A percentile compares a stretch with the other conserved stretches of the same genome.
These are phyloP conservation scores for Amblyopsis hoosieri DNA, from an alignment of 2,797 vertebrate genomes.

Conservation along the genomic window DNA sequence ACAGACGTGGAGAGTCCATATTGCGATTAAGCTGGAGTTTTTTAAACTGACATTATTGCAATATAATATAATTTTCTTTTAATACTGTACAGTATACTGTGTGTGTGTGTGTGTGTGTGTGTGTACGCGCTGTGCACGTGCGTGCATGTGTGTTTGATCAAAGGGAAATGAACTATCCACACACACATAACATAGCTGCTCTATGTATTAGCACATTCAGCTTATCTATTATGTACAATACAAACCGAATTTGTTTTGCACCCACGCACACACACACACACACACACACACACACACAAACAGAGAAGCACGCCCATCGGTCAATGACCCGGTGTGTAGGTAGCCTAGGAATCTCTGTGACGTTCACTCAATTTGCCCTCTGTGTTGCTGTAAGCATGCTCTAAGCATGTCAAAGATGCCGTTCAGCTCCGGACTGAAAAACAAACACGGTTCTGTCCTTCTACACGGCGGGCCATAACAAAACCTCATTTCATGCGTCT, in stretches of 20 bases:
- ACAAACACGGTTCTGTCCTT: constrained; percentile 66
- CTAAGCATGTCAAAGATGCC: constrained; percentile 69
- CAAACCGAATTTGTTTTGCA: constrained; percentile 26
- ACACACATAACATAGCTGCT: constrained; percentile 36
- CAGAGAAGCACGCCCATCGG: constrained; percentile 31
- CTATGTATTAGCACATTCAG: constrained; percentile 40
- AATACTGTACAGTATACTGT: not conserved
- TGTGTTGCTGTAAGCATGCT: constrained; percentile 72
- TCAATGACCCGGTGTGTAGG: constrained; percentile 69
- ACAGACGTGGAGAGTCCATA: constrained; percentile 42
- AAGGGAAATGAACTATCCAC: constrained; percentile 13
- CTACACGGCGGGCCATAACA: constrained; percentile 33
- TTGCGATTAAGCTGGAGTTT: constrained; percentile 36
- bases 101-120: constrained; percentile 17
- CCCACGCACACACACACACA: constrained; percentile 38
- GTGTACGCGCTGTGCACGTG: constrained; percentile 1
- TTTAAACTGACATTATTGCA: constrained; percentile 26
- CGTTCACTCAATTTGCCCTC: constrained; percentile 74
- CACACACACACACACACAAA: constrained; percentile 8
- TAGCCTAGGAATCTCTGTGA: constrained; percentile 71
- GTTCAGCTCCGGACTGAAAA: constrained; percentile 49
- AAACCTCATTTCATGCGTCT: constrained; percentile 37
- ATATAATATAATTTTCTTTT: too few species aligned
- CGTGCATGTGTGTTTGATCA: constrained; percentile 16
- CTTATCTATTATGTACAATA: constrained; percentile 43